Conservation (phyloP, 2,888 invertebrate genomes). For the Gordius sp. region DNA sequence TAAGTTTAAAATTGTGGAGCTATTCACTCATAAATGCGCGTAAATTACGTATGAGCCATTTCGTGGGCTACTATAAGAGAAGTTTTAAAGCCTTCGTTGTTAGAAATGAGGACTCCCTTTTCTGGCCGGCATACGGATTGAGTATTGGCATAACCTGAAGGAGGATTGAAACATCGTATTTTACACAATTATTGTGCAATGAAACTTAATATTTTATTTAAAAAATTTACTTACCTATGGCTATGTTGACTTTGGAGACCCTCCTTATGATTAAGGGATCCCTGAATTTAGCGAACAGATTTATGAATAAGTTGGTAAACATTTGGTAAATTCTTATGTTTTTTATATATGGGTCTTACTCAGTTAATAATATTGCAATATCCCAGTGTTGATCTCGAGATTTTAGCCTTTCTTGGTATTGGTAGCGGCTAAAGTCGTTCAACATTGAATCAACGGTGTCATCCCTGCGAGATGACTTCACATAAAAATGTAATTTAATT, state of each 20-base stretch:
- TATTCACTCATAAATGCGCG: too few species aligned
- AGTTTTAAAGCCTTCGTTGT: conserved; percentile 14
- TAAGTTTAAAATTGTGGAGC: not conserved
- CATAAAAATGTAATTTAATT: not conserved
- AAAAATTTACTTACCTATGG: too few species aligned
- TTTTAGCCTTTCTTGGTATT: not conserved
- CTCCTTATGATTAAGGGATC: too few species aligned
- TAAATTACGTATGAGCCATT: conserved; percentile 16
- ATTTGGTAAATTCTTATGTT: too few species aligned
- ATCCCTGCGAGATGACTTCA: not conserved
- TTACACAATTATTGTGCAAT: too few species aligned
- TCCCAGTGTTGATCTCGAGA: conserved; percentile 7
- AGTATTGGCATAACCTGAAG: conserved; percentile 10
- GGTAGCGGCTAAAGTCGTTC: conserved; percentile 1
- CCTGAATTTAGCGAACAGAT: too few species aligned
- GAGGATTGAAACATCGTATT: too few species aligned
- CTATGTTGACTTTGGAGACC: too few species aligned
- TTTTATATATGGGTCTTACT: too few species aligned
- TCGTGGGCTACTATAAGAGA: conserved; percentile 13
- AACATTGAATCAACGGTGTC: not conserved
- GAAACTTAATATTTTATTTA: too few species aligned
- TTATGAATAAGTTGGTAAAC: too few species aligned
- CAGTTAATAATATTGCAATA: not conserved
- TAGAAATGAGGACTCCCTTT: conserved; percentile 1
- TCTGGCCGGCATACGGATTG: not conserved